These are phyloP conservation scores for Caenorhabditis wallacei DNA, from an alignment of 2,888 invertebrate genomes.

Conservation along the genomic window DNA sequence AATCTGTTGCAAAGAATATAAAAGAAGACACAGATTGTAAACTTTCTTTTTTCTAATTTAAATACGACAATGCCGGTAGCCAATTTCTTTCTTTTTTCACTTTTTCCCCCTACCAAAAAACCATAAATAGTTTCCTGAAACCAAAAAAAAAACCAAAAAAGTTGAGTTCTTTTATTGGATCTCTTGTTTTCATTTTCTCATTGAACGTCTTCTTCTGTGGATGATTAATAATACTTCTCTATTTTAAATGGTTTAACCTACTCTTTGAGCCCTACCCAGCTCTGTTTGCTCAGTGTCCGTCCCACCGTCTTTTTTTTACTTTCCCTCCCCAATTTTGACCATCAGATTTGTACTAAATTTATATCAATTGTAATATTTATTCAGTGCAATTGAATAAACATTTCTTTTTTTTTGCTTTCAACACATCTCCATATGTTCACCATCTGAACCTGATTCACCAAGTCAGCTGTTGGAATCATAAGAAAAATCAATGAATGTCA, in stretches of 20 bases:
- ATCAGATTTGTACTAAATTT: slow-evolving; percentile 33
- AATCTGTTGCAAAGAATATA: slow-evolving; percentile 82
- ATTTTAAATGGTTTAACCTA: slow-evolving; percentile 10
- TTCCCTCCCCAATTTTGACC: slow-evolving; percentile 38
- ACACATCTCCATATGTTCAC: slow-evolving; percentile 6
- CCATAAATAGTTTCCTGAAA: neutral
- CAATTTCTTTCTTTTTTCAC: slow-evolving; percentile 3
- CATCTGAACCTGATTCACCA: slow-evolving; percentile 28
- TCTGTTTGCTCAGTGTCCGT: slow-evolving; percentile 55
- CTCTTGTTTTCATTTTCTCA: slow-evolving; percentile 31
- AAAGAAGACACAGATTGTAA: slow-evolving; percentile 70
- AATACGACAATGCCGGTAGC: slow-evolving; percentile 59
- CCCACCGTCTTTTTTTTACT: slow-evolving; percentile 20
- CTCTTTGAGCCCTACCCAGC: slow-evolving; percentile 15
- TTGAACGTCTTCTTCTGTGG: slow-evolving; percentile 55
- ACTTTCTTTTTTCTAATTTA: slow-evolving; percentile 12
- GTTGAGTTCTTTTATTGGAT: slow-evolving; percentile 56
- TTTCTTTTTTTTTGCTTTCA: slow-evolving; percentile 9
- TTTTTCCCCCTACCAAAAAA: slow-evolving; percentile 10
- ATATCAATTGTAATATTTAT: slow-evolving; percentile 37
- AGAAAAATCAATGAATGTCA: neutral
- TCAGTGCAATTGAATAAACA: slow-evolving; percentile 54
- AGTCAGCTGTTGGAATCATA: slow-evolving; percentile 32
- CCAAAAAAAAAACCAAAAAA: slow-evolving; percentile 32
- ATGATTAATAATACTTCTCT: slow-evolving; percentile 31